Evolutionary conservation across 2,888 invertebrate species (phyloP).

Genomic region (Dermolepida albohirtum): DNA sequence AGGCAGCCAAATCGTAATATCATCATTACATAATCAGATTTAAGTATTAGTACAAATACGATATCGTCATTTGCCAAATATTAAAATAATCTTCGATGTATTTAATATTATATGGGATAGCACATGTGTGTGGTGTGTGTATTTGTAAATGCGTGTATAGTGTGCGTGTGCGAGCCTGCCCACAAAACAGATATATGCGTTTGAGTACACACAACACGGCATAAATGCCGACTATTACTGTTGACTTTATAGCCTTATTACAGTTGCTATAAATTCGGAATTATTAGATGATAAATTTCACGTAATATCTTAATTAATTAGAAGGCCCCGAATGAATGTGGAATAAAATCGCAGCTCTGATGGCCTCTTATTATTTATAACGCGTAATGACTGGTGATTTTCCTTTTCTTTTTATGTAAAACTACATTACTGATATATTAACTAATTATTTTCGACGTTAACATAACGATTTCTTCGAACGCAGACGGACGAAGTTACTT

Average conservation of each 20-base stretch:
- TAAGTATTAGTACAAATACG: no score
- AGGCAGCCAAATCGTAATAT: no score
- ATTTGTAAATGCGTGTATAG: no score
- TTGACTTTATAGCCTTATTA: constrained; percentile 39
- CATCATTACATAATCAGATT: no score
- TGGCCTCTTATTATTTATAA: background rate
- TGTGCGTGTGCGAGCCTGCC: no score
- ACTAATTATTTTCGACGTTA: constrained; percentile 22
- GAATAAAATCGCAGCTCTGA: background rate
- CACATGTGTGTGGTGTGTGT: no score
- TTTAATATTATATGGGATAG: no score
- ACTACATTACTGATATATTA: background rate
- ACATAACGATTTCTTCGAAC: background rate
- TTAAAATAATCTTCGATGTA: no score
- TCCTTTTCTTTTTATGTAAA: constrained; percentile 13
- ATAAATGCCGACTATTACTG: constrained; percentile 17
- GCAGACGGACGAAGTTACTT: no score
- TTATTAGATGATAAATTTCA: constrained; percentile 40
- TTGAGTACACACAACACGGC: no score
- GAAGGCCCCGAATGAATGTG: background rate
- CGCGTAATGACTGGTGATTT: constrained; percentile 17
- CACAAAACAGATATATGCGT: no score
- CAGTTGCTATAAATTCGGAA: constrained; percentile 35
- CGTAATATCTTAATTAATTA: constrained; percentile 41
- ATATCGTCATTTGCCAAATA: no score